Conservation (phyloP, 2,797 vertebrate species). For the Hapalemur alaotrensis region DNA sequence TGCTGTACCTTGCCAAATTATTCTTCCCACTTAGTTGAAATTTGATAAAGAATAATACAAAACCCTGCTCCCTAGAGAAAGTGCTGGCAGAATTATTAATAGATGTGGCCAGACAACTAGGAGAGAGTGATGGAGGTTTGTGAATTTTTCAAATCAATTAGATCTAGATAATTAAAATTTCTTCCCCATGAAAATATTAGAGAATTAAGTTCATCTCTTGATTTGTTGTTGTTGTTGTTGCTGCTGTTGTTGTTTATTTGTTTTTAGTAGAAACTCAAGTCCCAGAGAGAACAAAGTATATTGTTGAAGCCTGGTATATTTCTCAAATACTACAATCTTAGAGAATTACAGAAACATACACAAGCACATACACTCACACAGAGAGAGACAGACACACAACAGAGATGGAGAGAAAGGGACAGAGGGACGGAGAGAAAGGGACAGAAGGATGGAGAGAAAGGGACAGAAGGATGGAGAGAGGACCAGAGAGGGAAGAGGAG, state of each 20-base stretch:
- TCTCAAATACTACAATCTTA: neutral
- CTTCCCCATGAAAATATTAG: too few relatives aligned
- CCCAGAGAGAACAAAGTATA: neutral
- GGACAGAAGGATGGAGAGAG: neutral
- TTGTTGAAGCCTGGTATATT: neutral
- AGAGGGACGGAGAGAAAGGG: neutral
- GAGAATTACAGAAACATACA: neutral
- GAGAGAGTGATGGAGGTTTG: neutral
- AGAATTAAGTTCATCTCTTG: neutral
- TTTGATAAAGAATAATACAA: neutral
- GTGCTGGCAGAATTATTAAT: neutral
- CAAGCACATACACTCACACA: neutral
- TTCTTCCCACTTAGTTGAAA: neutral
- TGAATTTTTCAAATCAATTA: neutral
- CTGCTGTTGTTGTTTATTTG: too few relatives aligned
- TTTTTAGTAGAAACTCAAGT: neutral
- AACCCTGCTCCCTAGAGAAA: neutral
- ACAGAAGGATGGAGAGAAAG: too few relatives aligned
- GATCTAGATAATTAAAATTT: neutral
- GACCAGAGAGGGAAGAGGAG: neutral
- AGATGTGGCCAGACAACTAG: neutral
- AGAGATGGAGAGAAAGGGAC: too few relatives aligned
- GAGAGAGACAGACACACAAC: too few relatives aligned
- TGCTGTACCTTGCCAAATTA: neutral
- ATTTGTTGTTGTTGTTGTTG: neutral